Evolutionary conservation across 1,140 invertebrate species (phyloP).

Genomic region (Pararge aegeria): DNA sequence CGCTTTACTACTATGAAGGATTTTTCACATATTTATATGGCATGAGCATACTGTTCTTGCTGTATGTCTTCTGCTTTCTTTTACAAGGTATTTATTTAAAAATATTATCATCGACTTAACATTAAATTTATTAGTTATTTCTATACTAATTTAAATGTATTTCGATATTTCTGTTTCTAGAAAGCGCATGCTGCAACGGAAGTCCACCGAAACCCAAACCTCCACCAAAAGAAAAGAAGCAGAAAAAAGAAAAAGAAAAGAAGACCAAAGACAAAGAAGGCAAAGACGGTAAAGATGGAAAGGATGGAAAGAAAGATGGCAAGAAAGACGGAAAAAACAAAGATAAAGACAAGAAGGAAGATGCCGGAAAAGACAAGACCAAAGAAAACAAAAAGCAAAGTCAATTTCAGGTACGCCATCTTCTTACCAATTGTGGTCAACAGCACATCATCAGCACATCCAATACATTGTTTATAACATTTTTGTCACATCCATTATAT

Average conservation of each 20-base stretch:
- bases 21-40: constrained; percentile 99
- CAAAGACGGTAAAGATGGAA: constrained; percentile 81
- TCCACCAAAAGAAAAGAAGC: constrained; percentile 87
- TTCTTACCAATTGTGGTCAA: constrained; percentile 11
- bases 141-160: neutral
- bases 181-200: constrained; percentile 90
- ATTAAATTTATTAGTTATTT: no score
- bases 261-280: constrained; percentile 82
- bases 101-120: neutral
- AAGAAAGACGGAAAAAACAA: constrained; percentile 82
- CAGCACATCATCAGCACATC: constrained; percentile 63
- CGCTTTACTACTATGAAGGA: constrained; percentile 95
- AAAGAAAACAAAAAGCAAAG: constrained; percentile 84
- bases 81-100: constrained; percentile 83
- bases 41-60: constrained; percentile 95
- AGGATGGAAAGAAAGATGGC: constrained; percentile 80
- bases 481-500: constrained; percentile 37
- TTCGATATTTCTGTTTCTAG: constrained; percentile 70
- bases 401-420: constrained; percentile 80
- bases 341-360: constrained; percentile 80
- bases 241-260: constrained; percentile 86
- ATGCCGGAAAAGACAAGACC: constrained; percentile 75
- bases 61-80: constrained; percentile 98
- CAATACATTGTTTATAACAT: constrained; percentile 53
- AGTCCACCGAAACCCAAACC: constrained; percentile 84